phyloP scores from a whole-genome alignment of 2,113 vertebrate species.

The Aegotheles bennettii region DNA sequence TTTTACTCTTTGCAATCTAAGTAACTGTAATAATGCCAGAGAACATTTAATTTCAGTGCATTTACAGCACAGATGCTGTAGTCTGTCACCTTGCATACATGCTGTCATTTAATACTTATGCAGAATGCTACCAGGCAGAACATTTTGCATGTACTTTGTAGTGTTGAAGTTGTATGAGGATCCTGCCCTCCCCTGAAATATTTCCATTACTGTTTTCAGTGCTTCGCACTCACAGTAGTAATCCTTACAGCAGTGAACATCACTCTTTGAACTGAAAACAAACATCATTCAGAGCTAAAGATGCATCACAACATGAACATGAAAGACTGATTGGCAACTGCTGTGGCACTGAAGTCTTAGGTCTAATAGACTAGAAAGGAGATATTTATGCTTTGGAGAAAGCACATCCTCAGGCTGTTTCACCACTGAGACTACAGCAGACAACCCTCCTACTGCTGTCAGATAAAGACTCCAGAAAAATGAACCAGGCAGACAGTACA shows the following conservation, averaged over 20 bases:
- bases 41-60: neutral
- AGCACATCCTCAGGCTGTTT: neutral
- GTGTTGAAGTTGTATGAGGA: neutral
- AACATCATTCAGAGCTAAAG: neutral
- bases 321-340: neutral
- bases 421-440: neutral
- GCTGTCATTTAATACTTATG: neutral
- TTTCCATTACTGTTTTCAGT: neutral
- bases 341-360: neutral
- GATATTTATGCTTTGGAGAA: neutral
- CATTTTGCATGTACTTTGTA: neutral
- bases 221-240: neutral
- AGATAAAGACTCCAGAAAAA: neutral
- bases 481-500: neutral
- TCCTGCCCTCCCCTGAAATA: neutral
- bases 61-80: constrained; percentile 2
- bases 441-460: neutral
- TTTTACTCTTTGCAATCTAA: neutral
- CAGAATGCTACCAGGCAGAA: neutral
- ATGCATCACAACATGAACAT: neutral
- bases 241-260: neutral
- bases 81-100: neutral
- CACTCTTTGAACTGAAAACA: neutral
- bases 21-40: neutral
- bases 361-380: neutral